phyloP scores from a whole-genome alignment of 37 sponge, comb jelly and placozoan genomes.

The Chondrilla cf. caribensis region DNA sequence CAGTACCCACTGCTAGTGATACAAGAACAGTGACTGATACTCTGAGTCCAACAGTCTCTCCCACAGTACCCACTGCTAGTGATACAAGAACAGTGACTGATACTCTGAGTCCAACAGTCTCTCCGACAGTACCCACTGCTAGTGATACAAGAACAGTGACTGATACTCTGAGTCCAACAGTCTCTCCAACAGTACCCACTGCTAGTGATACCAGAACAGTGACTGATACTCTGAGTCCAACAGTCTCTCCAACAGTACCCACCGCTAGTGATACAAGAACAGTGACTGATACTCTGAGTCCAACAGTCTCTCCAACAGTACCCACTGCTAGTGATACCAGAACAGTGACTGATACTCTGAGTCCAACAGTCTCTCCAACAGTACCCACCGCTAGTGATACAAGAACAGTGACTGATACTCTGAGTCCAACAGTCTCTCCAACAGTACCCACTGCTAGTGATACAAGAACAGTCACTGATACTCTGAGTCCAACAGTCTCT shows the following conservation, averaged over 20 bases:
- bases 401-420: not conserved
- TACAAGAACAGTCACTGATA: not conserved
- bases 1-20: not conserved
- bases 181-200: not conserved
- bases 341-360: not conserved
- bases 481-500: not conserved
- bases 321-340: not conserved
- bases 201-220: not conserved
- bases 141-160: no score
- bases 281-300: not conserved
- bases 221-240: not conserved
- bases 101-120: not conserved
- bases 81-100: not conserved
- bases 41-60: not conserved
- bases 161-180: not conserved
- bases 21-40: not conserved
- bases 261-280: not conserved
- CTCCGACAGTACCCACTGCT: no score
- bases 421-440: not conserved
- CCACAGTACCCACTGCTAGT: not conserved
- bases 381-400: no score
- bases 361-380: not conserved
- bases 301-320: not conserved
- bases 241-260: not conserved
- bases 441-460: not conserved